phyloP scores from a whole-genome alignment of 1,140 invertebrate genomes.

The Drosophila pseudoananassae region DNA sequence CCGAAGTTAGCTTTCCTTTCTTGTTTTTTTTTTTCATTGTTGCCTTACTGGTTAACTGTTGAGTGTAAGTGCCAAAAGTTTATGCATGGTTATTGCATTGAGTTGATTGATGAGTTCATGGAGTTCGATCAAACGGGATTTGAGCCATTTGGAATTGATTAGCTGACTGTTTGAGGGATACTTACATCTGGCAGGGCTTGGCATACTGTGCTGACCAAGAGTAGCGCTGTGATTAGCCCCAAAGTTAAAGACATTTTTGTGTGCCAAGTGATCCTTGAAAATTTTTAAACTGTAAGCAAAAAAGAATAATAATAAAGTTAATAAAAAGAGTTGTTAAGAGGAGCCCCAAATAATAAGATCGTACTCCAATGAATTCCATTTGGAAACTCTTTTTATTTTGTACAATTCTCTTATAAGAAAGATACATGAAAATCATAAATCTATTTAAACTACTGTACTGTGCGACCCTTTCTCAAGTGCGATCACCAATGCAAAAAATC shows the following conservation, averaged over 20 bases:
- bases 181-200: constrained; percentile 83
- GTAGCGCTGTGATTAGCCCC: constrained; percentile 59
- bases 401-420: no score
- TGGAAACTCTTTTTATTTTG: no score
- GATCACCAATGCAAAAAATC: no score
- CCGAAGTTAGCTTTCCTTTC: no score
- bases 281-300: constrained; percentile 58
- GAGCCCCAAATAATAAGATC: no score
- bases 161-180: constrained; percentile 19
- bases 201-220: constrained; percentile 76
- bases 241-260: constrained; percentile 73
- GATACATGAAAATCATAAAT: no score
- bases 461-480: no score
- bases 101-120: constrained; percentile 75
- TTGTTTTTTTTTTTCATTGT: constrained; percentile 5
- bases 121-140: constrained; percentile 43
- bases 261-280: constrained; percentile 46
- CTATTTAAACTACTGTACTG: no score
- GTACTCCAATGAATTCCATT: no score
- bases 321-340: neutral
- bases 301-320: neutral
- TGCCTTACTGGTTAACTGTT: constrained; percentile 54
- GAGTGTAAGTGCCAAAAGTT: constrained; percentile 49
- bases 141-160: constrained; percentile 15
- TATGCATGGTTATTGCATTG: constrained; percentile 54